Evolutionary conservation across 2,888 invertebrate species (phyloP).

Genomic region (Brassicogethes aeneus): DNA sequence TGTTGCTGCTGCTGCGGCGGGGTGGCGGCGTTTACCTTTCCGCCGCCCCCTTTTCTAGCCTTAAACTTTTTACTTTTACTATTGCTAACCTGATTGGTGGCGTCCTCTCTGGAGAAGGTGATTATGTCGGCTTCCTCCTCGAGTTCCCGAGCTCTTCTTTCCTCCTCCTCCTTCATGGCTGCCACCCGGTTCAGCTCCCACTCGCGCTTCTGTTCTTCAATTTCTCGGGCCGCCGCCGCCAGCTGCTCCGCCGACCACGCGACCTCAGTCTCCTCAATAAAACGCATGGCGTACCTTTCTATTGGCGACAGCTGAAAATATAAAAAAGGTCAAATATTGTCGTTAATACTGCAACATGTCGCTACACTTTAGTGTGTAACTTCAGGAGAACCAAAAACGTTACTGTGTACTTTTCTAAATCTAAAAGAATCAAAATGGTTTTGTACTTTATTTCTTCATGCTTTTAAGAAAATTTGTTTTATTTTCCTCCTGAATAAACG

Average conservation of each 20-base stretch:
- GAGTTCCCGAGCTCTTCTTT: conserved; percentile 48
- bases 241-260: conserved; percentile 79
- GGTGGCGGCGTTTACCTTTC: conserved; percentile 12
- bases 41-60: conserved; percentile 17
- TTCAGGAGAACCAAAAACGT: neutral
- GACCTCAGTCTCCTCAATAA: conserved; percentile 78
- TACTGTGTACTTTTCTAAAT: too few relatives aligned
- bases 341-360: too few relatives aligned
- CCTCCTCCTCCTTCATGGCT: conserved; percentile 58
- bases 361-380: too few relatives aligned
- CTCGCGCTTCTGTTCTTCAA: conserved; percentile 75
- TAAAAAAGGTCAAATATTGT: conserved; percentile 9
- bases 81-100: conserved; percentile 77
- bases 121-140: conserved; percentile 57
- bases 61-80: conserved; percentile 25
- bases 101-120: conserved; percentile 69
- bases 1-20: conserved; percentile 4
- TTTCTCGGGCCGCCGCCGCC: conserved; percentile 79
- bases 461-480: too few relatives aligned
- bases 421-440: too few relatives aligned
- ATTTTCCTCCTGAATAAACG: too few relatives aligned
- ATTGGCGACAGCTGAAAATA: conserved; percentile 85
- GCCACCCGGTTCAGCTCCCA: conserved; percentile 81
- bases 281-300: conserved; percentile 90
- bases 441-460: too few relatives aligned